Evolutionary conservation across 1,140 invertebrate species (phyloP).

Genomic region (Eubasilissa regina): DNA sequence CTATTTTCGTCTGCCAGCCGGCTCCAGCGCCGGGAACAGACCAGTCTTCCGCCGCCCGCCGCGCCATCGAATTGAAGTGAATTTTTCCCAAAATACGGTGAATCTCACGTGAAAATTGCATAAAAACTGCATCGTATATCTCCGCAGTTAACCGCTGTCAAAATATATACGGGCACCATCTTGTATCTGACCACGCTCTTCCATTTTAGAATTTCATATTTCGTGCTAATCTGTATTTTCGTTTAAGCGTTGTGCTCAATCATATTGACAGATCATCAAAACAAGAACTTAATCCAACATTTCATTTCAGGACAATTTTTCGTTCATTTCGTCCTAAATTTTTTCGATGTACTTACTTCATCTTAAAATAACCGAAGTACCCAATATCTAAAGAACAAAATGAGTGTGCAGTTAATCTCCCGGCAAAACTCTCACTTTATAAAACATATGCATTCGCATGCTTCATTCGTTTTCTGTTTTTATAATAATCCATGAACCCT

Average conservation of each 20-base stretch:
- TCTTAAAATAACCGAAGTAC: too few relatives aligned
- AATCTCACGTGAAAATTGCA: neutral
- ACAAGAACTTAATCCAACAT: neutral
- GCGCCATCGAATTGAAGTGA: neutral
- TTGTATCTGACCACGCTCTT: neutral
- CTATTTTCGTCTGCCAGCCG: conserved; percentile 1
- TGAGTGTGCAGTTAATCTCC: too few relatives aligned
- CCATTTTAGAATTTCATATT: neutral
- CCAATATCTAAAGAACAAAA: too few relatives aligned
- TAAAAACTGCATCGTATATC: neutral
- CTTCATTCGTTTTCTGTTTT: too few relatives aligned
- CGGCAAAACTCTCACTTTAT: too few relatives aligned
- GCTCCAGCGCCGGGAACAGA: neutral
- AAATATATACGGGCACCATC: neutral
- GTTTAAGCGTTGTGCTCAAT: too few relatives aligned
- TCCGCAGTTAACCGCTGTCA: neutral
- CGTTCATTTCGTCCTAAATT: too few relatives aligned
- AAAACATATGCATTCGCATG: too few relatives aligned
- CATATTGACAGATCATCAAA: neutral
- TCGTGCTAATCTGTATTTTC: neutral
- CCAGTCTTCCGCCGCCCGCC: conserved; percentile 6
- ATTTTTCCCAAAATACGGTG: neutral
- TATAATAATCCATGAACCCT: too few relatives aligned
- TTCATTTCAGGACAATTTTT: neutral
- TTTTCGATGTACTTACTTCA: too few relatives aligned